Conservation (phyloP, 2,113 vertebrate species). For the Verasper variegatus region DNA sequence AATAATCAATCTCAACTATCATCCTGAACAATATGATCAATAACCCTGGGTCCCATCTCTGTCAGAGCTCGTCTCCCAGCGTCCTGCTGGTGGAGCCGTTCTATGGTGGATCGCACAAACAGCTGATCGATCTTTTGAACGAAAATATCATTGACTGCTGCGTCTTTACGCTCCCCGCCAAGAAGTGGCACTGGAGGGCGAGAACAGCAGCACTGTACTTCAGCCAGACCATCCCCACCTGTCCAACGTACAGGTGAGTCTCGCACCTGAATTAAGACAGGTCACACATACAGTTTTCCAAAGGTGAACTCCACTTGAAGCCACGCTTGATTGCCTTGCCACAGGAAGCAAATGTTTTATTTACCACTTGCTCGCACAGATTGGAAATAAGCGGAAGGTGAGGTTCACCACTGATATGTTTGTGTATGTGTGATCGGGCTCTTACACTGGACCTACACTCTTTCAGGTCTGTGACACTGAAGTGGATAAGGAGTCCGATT, state of each 20-base stretch:
- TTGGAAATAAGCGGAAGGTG: too few relatives aligned
- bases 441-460: too few relatives aligned
- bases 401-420: too few relatives aligned
- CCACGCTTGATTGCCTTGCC: too few relatives aligned
- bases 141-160: conserved; percentile 82
- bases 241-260: conserved; percentile 86
- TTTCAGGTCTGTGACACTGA: too few relatives aligned
- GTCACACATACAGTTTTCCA: too few relatives aligned
- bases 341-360: too few relatives aligned
- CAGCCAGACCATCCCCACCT: conserved; percentile 88
- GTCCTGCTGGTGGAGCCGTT: conserved; percentile 92
- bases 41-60: not conserved
- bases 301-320: too few relatives aligned
- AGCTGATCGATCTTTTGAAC: conserved; percentile 90
- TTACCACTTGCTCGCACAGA: too few relatives aligned
- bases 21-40: not conserved
- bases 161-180: conserved; percentile 88
- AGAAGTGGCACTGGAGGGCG: conserved; percentile 98
- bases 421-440: too few relatives aligned
- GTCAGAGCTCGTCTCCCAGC: conserved; percentile 77
- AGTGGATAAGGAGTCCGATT: too few relatives aligned
- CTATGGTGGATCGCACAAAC: conserved; percentile 96
- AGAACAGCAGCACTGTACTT: conserved; percentile 91
- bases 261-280: too few relatives aligned
- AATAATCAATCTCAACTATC: not conserved